Conservation (phyloP, 2,888 invertebrate species). For the Chrysodeixis includens region DNA sequence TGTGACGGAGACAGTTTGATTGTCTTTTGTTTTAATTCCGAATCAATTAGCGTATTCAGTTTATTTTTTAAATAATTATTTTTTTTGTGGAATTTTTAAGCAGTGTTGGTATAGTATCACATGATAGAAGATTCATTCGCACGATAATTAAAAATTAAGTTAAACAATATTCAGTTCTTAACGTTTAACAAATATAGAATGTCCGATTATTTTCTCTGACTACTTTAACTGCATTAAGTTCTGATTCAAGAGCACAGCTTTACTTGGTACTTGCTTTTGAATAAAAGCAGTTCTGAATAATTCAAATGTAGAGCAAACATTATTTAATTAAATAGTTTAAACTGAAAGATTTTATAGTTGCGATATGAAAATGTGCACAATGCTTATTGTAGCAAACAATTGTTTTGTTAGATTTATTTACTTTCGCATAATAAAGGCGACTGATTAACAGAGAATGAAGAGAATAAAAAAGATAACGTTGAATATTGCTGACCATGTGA, state of each 20-base stretch:
- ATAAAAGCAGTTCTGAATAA: no score
- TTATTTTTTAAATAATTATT: not conserved
- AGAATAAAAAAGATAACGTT: not conserved
- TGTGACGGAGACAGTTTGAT: conserved; percentile 41
- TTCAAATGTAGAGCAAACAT: not conserved
- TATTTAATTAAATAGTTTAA: conserved; percentile 24
- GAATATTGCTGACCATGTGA: not conserved
- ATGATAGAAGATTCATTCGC: no score
- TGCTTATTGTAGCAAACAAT: conserved; percentile 29
- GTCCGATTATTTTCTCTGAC: no score
- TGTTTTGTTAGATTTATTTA: conserved; percentile 22
- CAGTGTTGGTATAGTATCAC: no score
- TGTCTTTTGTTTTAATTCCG: conserved; percentile 29
- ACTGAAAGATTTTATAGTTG: conserved; percentile 12
- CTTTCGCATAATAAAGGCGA: conserved; percentile 21
- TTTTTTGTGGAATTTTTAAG: no score
- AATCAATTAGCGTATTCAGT: conserved; percentile 10
- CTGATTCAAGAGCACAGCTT: no score
- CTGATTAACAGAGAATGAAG: conserved; percentile 7
- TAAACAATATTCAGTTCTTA: no score
- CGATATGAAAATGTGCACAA: conserved; percentile 26
- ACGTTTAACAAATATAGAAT: no score
- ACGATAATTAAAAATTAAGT: no score
- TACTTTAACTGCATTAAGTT: no score
- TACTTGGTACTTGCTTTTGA: no score